A percentile compares a stretch with the other conserved stretches of the same genome.
phyloP scores from a whole-genome alignment of 1,140 invertebrate species.

The Bombus polaris region DNA sequence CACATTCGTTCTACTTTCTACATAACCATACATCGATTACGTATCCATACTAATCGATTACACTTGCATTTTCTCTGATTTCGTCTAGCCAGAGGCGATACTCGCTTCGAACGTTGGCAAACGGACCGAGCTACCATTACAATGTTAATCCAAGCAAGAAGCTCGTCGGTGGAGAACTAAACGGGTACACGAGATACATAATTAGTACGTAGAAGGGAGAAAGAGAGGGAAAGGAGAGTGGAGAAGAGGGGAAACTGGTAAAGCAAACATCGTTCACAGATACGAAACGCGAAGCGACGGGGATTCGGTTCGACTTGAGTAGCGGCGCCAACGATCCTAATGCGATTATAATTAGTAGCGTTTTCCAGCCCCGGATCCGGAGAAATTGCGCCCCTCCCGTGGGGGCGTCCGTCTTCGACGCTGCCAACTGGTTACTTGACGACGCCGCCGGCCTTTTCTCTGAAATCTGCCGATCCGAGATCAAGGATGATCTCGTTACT shows the following conservation, averaged over 20 bases:
- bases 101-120: neutral
- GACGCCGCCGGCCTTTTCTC: conserved; percentile 51
- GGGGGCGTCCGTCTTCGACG: conserved; percentile 49
- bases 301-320: conserved; percentile 24
- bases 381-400: conserved; percentile 44
- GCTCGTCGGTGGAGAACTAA: neutral
- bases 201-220: neutral
- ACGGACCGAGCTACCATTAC: conserved; percentile 23
- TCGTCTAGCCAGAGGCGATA: neutral
- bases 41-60: neutral
- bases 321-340: conserved; percentile 57
- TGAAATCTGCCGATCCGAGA: conserved; percentile 38
- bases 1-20: neutral
- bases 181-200: conserved; percentile 29
- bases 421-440: conserved; percentile 37
- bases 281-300: neutral
- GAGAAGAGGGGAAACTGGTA: neutral
- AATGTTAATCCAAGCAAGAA: conserved; percentile 23
- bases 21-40: neutral
- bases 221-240: neutral
- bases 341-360: conserved; percentile 69
- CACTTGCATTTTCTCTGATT: neutral
- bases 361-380: conserved; percentile 58
- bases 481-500: conserved; percentile 63
- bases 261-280: conserved; percentile 39